phyloP scores from a whole-genome alignment of 2,113 vertebrate species.

The Prolemur simus region DNA sequence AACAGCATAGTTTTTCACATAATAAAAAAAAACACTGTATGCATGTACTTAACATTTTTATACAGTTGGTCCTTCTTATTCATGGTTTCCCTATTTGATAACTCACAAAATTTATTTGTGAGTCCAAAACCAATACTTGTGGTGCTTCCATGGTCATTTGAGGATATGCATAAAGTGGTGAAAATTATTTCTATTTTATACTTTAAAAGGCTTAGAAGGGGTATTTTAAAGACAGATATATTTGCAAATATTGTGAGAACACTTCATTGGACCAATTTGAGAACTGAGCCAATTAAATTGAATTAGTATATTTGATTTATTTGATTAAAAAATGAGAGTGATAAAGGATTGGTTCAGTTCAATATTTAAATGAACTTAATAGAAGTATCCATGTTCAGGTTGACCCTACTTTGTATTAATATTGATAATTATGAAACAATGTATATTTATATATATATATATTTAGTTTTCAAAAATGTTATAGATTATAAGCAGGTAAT shows the following conservation, averaged over 20 bases:
- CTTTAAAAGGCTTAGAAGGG: neutral
- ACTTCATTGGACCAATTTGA: neutral
- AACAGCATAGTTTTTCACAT: neutral
- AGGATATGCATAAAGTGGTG: neutral
- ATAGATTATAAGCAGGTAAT: neutral
- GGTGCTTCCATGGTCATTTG: neutral
- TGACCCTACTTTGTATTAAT: neutral
- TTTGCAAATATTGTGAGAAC: neutral
- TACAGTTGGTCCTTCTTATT: neutral
- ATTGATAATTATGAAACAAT: neutral
- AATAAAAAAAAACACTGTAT: neutral
- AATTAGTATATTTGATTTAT: constrained; percentile 39
- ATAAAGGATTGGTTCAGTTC: neutral
- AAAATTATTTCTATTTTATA: constrained; percentile 26
- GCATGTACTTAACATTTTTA: neutral
- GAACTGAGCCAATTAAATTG: neutral
- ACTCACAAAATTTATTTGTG: neutral
- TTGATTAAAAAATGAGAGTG: neutral
- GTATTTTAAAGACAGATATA: constrained; percentile 4
- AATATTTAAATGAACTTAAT: neutral
- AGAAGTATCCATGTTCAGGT: neutral
- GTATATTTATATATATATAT: neutral
- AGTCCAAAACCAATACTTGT: neutral
- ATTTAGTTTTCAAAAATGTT: neutral
- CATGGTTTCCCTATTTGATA: neutral